Conservation (phyloP, 1,140 invertebrate species). For the Parasteatoda tepidariorum region DNA sequence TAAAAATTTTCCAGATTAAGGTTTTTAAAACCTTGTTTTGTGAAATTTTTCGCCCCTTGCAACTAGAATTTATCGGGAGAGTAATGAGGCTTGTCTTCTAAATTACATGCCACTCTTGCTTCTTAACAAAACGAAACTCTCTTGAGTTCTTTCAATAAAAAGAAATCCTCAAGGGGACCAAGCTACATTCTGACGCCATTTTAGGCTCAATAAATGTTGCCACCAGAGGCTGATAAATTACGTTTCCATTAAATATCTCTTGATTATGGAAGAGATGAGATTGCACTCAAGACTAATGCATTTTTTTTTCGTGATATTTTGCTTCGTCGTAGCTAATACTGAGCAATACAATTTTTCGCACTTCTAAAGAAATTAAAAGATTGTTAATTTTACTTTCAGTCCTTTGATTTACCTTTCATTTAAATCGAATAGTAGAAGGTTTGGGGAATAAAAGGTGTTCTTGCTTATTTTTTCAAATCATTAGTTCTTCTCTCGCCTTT, state of each 20-base stretch:
- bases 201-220: not conserved
- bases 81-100: slow-evolving; percentile 44
- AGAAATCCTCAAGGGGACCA: not conserved
- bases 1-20: not conserved
- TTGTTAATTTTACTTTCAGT: too few species aligned
- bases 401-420: too few species aligned
- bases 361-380: too few species aligned
- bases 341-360: too few species aligned
- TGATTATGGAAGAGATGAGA: not conserved
- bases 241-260: not conserved
- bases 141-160: not conserved
- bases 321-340: too few species aligned
- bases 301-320: too few species aligned
- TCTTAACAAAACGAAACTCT: slow-evolving; percentile 23
- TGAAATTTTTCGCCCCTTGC: slow-evolving; percentile 25
- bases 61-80: slow-evolving; percentile 37
- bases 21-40: not conserved
- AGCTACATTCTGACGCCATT: not conserved
- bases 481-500: too few species aligned
- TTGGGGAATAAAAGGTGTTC: too few species aligned
- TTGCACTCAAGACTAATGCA: too few species aligned
- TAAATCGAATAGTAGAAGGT: too few species aligned
- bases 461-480: too few species aligned
- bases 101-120: slow-evolving; percentile 22
- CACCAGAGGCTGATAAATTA: not conserved